These are phyloP conservation scores for Bothrops alternatus DNA, from an alignment of 2,797 vertebrate genomes.

Conservation along the genomic window DNA sequence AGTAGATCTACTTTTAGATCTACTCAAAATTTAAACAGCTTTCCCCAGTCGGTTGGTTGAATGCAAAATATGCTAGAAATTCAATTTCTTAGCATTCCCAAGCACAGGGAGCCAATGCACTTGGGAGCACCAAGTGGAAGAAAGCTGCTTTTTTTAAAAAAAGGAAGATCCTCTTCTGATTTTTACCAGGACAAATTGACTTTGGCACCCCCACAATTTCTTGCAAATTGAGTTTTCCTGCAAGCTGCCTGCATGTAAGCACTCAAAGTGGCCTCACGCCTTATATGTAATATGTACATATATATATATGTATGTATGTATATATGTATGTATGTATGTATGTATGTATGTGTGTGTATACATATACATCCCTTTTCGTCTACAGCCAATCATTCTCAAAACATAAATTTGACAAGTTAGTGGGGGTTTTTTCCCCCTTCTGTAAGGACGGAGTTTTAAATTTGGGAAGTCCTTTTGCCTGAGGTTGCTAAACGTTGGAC, in stretches of 20 bases:
- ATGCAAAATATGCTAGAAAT: no score
- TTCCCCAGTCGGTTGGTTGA: background rate
- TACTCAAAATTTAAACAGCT: background rate
- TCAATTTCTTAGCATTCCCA: background rate
- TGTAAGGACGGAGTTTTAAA: background rate
- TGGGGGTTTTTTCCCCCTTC: background rate
- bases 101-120: background rate
- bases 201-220: background rate
- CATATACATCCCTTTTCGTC: no score
- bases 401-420: background rate
- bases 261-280: background rate
- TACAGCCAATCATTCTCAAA: background rate
- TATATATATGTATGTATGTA: no score
- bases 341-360: no score
- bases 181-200: background rate
- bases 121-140: background rate
- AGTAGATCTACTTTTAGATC: background rate
- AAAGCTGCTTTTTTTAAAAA: background rate
- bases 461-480: background rate
- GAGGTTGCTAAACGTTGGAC: background rate
- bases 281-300: background rate
- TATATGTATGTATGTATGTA: no score
- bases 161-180: no score
- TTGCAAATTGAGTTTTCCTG: background rate
- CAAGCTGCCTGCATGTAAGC: background rate